phyloP scores from a whole-genome alignment of 1,140 invertebrate genomes.

The Brachystomella parvula region DNA sequence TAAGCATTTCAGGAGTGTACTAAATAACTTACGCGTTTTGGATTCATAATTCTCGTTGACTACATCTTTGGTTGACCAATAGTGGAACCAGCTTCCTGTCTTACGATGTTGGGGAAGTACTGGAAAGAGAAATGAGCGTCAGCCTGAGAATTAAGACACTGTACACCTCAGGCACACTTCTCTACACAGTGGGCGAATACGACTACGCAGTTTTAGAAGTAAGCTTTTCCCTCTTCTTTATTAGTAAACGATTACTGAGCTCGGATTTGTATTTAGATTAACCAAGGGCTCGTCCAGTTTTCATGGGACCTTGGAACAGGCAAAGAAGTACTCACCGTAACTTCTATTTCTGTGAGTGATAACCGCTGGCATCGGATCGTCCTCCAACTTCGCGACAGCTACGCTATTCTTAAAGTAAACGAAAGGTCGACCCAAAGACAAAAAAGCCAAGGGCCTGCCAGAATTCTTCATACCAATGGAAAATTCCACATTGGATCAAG shows the following conservation, averaged over 20 bases:
- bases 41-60: not conserved
- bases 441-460: constrained; percentile 33
- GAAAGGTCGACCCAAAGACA: constrained; percentile 35
- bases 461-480: constrained; percentile 34
- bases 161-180: constrained; percentile 72
- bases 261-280: constrained; percentile 23
- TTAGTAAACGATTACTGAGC: constrained; percentile 14
- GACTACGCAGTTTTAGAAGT: constrained; percentile 86
- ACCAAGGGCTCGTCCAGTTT: constrained; percentile 37
- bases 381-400: constrained; percentile 34
- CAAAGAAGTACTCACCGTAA: constrained; percentile 37
- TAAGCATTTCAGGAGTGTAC: constrained; percentile 12
- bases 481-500: constrained; percentile 32
- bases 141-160: constrained; percentile 73
- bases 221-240: constrained; percentile 28
- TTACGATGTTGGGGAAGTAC: constrained; percentile 42
- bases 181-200: constrained; percentile 74
- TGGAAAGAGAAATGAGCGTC: constrained; percentile 72
- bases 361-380: constrained; percentile 36
- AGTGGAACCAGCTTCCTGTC: constrained; percentile 36
- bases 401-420: constrained; percentile 33
- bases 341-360: constrained; percentile 35
- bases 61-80: too few species aligned
- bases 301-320: constrained; percentile 37
- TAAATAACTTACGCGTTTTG: not conserved